Conservation (phyloP, 2,888 invertebrate species). For the Branchellion lobata region DNA sequence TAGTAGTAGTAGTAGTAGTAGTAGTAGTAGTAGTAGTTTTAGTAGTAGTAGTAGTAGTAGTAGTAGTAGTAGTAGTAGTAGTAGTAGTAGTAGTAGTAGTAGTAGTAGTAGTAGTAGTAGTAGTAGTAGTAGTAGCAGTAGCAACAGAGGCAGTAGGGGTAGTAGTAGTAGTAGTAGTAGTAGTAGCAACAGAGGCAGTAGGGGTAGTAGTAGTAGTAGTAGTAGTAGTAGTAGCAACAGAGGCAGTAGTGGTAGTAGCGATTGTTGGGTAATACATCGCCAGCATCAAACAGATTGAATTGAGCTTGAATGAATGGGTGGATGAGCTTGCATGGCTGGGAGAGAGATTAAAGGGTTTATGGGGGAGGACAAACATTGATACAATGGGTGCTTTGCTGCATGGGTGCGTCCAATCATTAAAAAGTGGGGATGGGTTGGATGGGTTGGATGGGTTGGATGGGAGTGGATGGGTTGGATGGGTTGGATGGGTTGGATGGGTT, state of each 20-base stretch:
- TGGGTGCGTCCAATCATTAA: too few relatives aligned
- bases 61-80: slow-evolving; percentile 29
- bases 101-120: slow-evolving; percentile 29
- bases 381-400: too few relatives aligned
- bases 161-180: too few relatives aligned
- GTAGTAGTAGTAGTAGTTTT: slow-evolving; percentile 19
- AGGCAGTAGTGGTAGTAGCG: slow-evolving; percentile 11
- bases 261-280: too few relatives aligned
- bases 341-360: too few relatives aligned
- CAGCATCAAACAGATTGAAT: not conserved
- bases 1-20: slow-evolving; percentile 29
- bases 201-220: slow-evolving; percentile 20
- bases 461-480: too few relatives aligned
- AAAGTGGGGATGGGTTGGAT: too few relatives aligned
- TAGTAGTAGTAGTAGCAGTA: slow-evolving; percentile 27
- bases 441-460: too few relatives aligned
- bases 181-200: not conserved
- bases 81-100: slow-evolving; percentile 29
- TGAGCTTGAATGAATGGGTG: not conserved
- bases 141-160: not conserved
- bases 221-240: slow-evolving; percentile 21
- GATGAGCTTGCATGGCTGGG: not conserved
- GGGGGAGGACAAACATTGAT: too few relatives aligned
- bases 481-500: too few relatives aligned
- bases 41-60: slow-evolving; percentile 29